A percentile compares a stretch with the other conserved stretches of the same genome.
Evolutionary conservation across 2,888 invertebrate genomes (phyloP).

Genomic region (Patella pellucida): DNA sequence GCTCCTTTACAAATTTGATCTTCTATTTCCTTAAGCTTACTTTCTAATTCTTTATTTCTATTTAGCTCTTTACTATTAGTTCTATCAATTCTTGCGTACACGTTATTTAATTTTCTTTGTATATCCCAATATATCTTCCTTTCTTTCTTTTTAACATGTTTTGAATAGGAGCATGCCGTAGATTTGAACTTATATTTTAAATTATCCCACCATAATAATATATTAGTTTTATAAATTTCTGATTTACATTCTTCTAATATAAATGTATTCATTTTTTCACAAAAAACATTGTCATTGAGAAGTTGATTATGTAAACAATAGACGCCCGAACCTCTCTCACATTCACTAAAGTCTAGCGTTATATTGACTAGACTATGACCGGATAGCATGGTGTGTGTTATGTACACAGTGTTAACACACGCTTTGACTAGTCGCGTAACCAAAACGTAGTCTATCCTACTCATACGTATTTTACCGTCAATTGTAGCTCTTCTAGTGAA

Average conservation of each 20-base stretch:
- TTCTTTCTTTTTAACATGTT: conserved; percentile 11
- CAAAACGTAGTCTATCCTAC: neutral
- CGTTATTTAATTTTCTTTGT: too few relatives aligned
- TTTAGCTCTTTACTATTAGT: too few relatives aligned
- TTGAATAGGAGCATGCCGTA: conserved; percentile 2
- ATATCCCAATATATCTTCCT: too few relatives aligned
- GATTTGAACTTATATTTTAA: conserved; percentile 26
- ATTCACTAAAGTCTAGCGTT: neutral
- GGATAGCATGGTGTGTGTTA: neutral
- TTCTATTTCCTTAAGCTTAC: too few relatives aligned
- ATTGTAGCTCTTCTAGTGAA: too few relatives aligned
- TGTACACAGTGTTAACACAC: too few relatives aligned
- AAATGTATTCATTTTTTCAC: neutral
- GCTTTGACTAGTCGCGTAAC: neutral
- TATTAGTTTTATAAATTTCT: conserved; percentile 2
- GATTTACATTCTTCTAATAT: neutral
- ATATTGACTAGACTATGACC: neutral
- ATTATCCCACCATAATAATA: conserved; percentile 29
- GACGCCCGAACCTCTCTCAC: neutral
- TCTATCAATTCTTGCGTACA: too few relatives aligned
- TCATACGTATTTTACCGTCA: too few relatives aligned
- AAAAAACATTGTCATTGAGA: neutral
- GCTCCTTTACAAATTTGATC: too few relatives aligned
- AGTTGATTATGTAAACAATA: too few relatives aligned
- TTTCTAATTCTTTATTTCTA: too few relatives aligned